Conservation (phyloP, 2,888 invertebrate species). For the Diarsia brunnea region DNA sequence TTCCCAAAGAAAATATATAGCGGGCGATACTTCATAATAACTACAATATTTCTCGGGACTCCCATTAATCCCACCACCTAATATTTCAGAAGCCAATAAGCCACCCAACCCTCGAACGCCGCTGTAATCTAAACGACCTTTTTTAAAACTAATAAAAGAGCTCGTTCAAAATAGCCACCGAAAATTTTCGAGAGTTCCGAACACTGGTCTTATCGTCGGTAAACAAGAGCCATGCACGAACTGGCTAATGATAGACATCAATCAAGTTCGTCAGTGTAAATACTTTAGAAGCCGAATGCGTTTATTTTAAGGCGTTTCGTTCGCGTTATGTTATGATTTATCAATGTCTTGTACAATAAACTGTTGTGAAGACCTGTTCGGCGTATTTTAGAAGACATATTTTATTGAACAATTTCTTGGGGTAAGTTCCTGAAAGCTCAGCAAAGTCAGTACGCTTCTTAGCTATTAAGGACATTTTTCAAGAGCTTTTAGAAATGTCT, state of each 20-base stretch:
- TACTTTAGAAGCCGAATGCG: slow-evolving; percentile 74
- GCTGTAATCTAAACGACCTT: slow-evolving; percentile 89
- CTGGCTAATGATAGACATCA: slow-evolving; percentile 83
- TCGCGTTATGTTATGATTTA: slow-evolving; percentile 68
- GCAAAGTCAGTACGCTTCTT: not conserved
- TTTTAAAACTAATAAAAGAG: slow-evolving; percentile 90
- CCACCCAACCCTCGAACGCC: slow-evolving; percentile 82
- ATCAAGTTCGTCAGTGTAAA: slow-evolving; percentile 82
- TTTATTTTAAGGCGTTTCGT: slow-evolving; percentile 77
- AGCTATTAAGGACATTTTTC: not conserved
- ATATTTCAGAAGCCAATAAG: slow-evolving; percentile 88
- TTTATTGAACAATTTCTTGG: slow-evolving; percentile 2
- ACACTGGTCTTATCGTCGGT: slow-evolving; percentile 79
- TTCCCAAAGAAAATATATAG: slow-evolving; percentile 60
- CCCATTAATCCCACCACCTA: slow-evolving; percentile 84
- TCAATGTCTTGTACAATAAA: slow-evolving; percentile 67
- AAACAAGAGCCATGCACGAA: slow-evolving; percentile 83
- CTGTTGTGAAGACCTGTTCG: slow-evolving; percentile 28
- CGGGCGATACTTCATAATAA: slow-evolving; percentile 74
- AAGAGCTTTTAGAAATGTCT: not conserved
- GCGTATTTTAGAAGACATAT: slow-evolving; percentile 14
- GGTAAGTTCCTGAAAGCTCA: not conserved
- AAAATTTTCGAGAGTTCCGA: slow-evolving; percentile 84
- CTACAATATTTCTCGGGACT: slow-evolving; percentile 77
- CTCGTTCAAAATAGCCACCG: slow-evolving; percentile 90